Evolutionary conservation across 2,888 invertebrate genomes (phyloP).

Genomic region (Stenodema calcarata): DNA sequence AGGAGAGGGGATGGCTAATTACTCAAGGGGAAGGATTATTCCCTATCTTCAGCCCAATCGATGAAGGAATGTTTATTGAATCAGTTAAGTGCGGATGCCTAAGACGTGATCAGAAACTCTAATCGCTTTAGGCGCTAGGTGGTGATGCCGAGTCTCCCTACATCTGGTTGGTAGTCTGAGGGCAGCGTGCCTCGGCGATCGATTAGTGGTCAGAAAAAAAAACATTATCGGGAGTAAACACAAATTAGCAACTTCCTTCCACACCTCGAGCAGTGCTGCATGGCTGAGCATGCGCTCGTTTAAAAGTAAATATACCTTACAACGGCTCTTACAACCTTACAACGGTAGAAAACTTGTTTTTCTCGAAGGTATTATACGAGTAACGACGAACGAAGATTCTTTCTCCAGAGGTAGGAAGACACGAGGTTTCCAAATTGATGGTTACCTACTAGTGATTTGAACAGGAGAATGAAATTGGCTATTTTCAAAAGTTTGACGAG

Average conservation of each 20-base stretch:
- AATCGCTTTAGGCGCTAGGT: neutral
- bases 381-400: no score
- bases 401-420: no score
- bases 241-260: neutral
- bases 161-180: neutral
- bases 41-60: neutral
- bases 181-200: neutral
- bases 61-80: slow-evolving; percentile 33
- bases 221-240: neutral
- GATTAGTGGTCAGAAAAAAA: neutral
- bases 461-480: no score
- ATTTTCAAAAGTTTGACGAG: no score
- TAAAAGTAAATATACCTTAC: no score
- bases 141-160: neutral
- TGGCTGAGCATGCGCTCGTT: no score
- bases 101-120: slow-evolving; percentile 27
- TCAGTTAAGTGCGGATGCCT: slow-evolving; percentile 32
- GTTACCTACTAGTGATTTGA: no score
- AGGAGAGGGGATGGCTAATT: neutral
- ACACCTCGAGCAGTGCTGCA: neutral
- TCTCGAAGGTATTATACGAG: no score
- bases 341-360: no score
- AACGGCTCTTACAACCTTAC: no score
- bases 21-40: neutral
- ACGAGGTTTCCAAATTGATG: no score